Conservation (phyloP, 1,140 invertebrate species). For the Hyles euphorbiae region DNA sequence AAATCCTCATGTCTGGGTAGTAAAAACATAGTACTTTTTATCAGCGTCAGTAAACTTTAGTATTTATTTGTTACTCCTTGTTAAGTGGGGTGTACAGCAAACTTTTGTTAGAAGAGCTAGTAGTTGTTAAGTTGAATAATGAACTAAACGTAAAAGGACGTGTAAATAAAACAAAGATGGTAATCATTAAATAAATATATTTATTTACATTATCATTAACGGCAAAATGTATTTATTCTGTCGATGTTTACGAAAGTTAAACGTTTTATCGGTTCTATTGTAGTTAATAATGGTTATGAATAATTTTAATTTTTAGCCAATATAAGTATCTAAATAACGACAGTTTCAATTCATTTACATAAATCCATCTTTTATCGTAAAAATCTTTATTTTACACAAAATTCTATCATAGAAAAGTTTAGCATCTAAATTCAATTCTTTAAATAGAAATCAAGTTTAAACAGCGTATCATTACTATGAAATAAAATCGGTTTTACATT, state of each 20-base stretch:
- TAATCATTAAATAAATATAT: conserved; percentile 74
- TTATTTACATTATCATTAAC: conserved; percentile 68
- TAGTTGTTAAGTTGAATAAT: background rate
- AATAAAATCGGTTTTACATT: conserved; percentile 17
- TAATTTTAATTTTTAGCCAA: conserved; percentile 36
- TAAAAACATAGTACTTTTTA: too few relatives aligned
- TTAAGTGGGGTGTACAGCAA: background rate
- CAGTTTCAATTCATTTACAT: conserved; percentile 59
- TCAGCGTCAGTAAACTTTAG: too few relatives aligned
- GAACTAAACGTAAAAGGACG: background rate
- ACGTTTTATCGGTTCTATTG: conserved; percentile 35
- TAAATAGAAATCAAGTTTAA: conserved; percentile 16
- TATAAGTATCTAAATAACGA: conserved; percentile 50
- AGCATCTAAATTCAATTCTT: conserved; percentile 24
- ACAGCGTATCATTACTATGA: conserved; percentile 19
- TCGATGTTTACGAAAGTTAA: conserved; percentile 57
- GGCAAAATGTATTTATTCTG: conserved; percentile 57
- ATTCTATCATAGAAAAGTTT: conserved; percentile 43
- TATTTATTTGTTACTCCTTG: background rate
- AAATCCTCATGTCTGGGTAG: too few relatives aligned
- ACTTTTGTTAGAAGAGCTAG: background rate
- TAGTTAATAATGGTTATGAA: conserved; percentile 25
- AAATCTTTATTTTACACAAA: conserved; percentile 57
- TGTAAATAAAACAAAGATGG: conserved; percentile 37
- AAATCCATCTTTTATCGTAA: conserved; percentile 64